Percentiles rank a stretch among this genome's conserved stretches.
phyloP scores from a whole-genome alignment of 1,140 invertebrate species.

The Drosophila biarmipes region DNA sequence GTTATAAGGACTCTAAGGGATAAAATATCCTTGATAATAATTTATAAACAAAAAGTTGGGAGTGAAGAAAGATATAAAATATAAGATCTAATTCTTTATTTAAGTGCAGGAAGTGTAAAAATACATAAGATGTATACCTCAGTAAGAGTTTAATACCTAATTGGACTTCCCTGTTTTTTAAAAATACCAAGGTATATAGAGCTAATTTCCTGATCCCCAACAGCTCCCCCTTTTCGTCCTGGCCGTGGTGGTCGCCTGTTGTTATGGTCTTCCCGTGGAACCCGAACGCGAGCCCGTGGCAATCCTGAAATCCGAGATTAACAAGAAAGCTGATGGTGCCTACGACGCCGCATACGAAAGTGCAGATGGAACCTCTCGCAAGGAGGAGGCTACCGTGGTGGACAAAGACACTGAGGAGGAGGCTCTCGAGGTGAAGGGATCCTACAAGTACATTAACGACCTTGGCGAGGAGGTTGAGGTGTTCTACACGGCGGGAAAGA shows the following conservation, averaged over 20 bases:
- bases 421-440: conserved; percentile 65
- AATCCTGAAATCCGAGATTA: conserved; percentile 63
- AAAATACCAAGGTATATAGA: too few species aligned
- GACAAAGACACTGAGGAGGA: conserved; percentile 57
- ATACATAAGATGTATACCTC: too few species aligned
- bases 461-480: conserved; percentile 66
- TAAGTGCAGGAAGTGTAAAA: too few species aligned
- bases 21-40: not conserved
- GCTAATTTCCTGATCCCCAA: not conserved
- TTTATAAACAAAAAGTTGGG: not conserved
- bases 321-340: conserved; percentile 54
- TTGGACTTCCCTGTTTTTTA: too few species aligned
- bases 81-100: too few species aligned
- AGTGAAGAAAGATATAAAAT: not conserved
- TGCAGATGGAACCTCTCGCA: conserved; percentile 60
- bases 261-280: conserved; percentile 26
- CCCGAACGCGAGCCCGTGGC: conserved; percentile 32
- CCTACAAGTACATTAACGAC: conserved; percentile 71
- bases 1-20: not conserved
- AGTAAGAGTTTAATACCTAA: too few species aligned
- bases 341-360: conserved; percentile 41
- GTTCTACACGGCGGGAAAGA: conserved; percentile 74
- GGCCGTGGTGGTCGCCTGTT: conserved; percentile 19
- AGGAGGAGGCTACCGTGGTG: conserved; percentile 42
- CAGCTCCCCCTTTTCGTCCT: conserved; percentile 60